Percentiles rank a stretch among this genome's conserved stretches.
Evolutionary conservation across 2,113 vertebrate species (phyloP).

Genomic region (Oceanodroma tethys): DNA sequence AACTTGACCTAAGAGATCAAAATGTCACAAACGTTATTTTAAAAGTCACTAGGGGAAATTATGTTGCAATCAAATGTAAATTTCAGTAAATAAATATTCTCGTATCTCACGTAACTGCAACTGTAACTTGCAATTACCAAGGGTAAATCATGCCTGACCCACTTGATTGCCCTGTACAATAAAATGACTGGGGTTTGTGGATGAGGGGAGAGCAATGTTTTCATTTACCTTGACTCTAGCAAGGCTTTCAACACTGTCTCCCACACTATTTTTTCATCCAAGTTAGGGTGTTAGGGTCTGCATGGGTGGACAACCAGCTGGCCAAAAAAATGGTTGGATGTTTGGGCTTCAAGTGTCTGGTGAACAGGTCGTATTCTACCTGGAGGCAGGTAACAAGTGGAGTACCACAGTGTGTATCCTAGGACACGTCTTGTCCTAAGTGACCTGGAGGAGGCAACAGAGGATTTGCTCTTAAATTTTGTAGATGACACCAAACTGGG

Average conservation of each 20-base stretch:
- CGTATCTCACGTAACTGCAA: background rate
- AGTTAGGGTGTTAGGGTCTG: background rate
- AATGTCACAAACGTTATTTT: background rate
- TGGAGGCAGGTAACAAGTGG: background rate
- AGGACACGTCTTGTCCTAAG: background rate
- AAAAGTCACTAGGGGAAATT: background rate
- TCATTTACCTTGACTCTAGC: background rate
- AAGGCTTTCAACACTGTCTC: background rate
- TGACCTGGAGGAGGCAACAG: background rate
- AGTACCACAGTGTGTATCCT: background rate
- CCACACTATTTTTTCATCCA: background rate
- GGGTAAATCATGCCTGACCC: background rate
- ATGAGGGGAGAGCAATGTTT: background rate
- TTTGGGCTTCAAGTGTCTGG: background rate
- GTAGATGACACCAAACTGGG: background rate
- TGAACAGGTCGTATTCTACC: background rate
- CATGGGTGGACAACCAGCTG: background rate
- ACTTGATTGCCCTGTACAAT: background rate
- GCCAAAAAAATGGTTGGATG: background rate
- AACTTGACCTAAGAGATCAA: background rate
- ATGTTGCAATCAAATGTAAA: background rate
- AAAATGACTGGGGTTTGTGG: background rate
- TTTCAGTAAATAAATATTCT: background rate
- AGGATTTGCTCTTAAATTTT: background rate
- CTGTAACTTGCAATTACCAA: background rate